A percentile compares a stretch with the other conserved stretches of the same genome.
Evolutionary conservation across 2,888 invertebrate genomes (phyloP).

Genomic region (Camponotus fellah): DNA sequence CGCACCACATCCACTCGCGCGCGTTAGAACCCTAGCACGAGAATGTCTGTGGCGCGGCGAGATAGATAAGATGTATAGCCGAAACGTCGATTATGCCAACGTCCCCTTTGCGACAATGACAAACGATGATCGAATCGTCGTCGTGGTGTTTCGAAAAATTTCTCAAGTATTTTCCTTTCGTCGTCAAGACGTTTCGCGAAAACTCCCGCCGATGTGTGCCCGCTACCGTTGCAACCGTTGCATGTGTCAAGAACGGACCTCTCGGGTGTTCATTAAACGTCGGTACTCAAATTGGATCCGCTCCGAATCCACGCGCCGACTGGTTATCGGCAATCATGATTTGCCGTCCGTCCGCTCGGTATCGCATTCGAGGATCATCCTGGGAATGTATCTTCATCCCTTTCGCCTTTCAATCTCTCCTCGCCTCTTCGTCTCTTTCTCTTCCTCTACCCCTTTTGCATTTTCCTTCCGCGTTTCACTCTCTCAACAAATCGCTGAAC

Average conservation of each 20-base stretch:
- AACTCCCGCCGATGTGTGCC: constrained; percentile 6
- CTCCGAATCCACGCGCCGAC: constrained; percentile 58
- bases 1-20: constrained; percentile 19
- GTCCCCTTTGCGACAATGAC: neutral
- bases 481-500: constrained; percentile 59
- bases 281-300: constrained; percentile 69
- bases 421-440: no score
- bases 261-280: constrained; percentile 62
- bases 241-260: constrained; percentile 62
- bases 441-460: neutral
- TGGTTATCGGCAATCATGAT: constrained; percentile 46
- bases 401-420: neutral
- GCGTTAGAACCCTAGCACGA: constrained; percentile 3
- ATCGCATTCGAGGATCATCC: constrained; percentile 27
- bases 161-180: neutral
- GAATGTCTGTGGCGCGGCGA: neutral
- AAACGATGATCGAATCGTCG: neutral
- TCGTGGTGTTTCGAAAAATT: neutral
- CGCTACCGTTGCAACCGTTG: neutral
- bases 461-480: constrained; percentile 34
- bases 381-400: constrained; percentile 8
- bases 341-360: constrained; percentile 16
- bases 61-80: constrained; percentile 2
- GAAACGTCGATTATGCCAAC: constrained; percentile 6
- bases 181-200: constrained; percentile 7